Evolutionary conservation across 2,797 vertebrate genomes (phyloP), one percentile per base, ranked within the genome.

Genomic region (Gymnothorax javanicus): DNA sequence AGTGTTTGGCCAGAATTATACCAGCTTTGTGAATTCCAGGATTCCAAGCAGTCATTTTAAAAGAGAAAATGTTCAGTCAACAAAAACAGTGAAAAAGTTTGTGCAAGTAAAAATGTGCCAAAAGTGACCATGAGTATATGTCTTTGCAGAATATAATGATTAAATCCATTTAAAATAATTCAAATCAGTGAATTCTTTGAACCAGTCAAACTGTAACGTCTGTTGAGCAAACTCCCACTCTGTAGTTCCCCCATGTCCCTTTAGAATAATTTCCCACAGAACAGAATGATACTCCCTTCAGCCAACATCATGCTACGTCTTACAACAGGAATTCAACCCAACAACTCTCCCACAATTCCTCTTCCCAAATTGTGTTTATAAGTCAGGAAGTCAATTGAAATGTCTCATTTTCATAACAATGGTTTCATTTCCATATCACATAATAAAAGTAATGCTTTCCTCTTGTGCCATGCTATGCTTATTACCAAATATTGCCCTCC

Each of bases 61-160:
- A 83, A 90, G 12, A 77, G 33, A 87, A 87, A 92, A 88, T 71
- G 90, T 71, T 93, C 93, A 92, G 94, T 94, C 33, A 43, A 93
- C 94, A 81, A 94, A 91, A 93, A 88, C 92, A 92, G 89, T 91
- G 91, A 86, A 90, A 91, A 89, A 92, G 89, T 33, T 86, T 83
- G 23, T 56, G 83, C 77, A 75, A 64, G 57, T 62, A 81, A 83
- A 71, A 86, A 91, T 82, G 84, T 90, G 85, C 64, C 60, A 85
- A 86, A 87, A 89, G 89, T 87, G 57, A 54, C 52, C 82, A 79
- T 84, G 27, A 84, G 58, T 69, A 83, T 83, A 64, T 9, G 60
- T 43, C 69, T 62, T 73, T 56, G 67, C 77, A 33, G 60, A 84
- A 56, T 56, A 58, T 54, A 81, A 69, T 52, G 84, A 75, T 67